A percentile compares a stretch with the other conserved stretches of the same genome.
phyloP scores from a whole-genome alignment of 1,140 invertebrate genomes.

The Chionoecetes opilio region DNA sequence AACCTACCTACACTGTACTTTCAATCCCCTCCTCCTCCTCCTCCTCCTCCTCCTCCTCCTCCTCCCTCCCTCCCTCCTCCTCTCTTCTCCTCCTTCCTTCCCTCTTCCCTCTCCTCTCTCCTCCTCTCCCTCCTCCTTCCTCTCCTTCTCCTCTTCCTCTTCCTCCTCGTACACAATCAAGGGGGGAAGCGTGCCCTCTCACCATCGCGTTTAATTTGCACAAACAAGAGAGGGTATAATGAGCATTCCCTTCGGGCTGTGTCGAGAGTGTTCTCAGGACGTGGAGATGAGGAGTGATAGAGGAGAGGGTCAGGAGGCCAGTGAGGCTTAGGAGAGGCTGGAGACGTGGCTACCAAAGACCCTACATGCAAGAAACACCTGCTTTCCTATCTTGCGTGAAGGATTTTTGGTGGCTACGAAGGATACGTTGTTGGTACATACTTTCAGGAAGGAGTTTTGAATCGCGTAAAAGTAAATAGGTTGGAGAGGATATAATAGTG shows the following conservation, averaged over 20 bases:
- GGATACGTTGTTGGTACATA: no score
- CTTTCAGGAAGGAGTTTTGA: no score
- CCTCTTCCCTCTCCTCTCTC: not conserved
- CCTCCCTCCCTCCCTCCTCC: not conserved
- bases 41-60: not conserved
- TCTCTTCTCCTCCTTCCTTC: not conserved
- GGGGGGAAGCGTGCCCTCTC: not conserved
- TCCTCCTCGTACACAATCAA: slow-evolving; percentile 31
- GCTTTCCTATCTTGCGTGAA: no score
- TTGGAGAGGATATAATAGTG: no score
- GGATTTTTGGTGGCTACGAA: no score
- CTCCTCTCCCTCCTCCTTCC: not conserved
- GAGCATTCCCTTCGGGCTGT: not conserved
- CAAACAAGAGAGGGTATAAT: slow-evolving; percentile 18
- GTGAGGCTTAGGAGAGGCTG: not conserved
- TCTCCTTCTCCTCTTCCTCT: not conserved
- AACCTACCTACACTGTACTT: not conserved
- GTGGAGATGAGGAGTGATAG: not conserved
- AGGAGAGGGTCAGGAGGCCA: slow-evolving; percentile 2
- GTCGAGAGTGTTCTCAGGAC: not conserved
- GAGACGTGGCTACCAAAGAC: no score
- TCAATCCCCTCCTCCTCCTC: not conserved
- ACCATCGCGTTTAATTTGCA: not conserved
- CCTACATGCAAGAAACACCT: no score
- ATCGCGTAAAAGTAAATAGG: no score